phyloP scores from a whole-genome alignment of 2,113 vertebrate species.

The Aspidoscelis tigris region DNA sequence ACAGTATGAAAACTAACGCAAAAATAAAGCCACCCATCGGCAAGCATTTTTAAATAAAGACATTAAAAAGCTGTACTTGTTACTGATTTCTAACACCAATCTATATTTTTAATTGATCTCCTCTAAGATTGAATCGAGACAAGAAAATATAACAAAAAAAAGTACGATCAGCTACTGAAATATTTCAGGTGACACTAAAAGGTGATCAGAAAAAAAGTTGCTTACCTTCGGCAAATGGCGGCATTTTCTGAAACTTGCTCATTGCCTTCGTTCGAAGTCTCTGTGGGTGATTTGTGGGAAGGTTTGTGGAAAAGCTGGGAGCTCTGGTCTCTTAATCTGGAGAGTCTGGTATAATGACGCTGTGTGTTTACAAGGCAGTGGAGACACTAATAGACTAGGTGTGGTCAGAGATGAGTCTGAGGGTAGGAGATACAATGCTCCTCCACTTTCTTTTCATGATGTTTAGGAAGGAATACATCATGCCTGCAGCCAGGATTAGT shows the following conservation, averaged over 20 bases:
- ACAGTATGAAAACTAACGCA: not conserved
- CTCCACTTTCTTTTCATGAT: conserved; percentile 32
- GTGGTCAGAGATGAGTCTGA: conserved; percentile 79
- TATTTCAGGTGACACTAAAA: not conserved
- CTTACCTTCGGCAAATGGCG: conserved; percentile 50
- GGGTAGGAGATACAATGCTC: conserved; percentile 51
- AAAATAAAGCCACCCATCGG: conserved; percentile 2
- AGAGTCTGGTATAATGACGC: conserved; percentile 52
- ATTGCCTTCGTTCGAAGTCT: conserved; percentile 21
- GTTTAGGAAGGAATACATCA: not conserved
- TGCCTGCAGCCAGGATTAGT: not conserved
- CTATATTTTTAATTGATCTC: not conserved
- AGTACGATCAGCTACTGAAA: not conserved
- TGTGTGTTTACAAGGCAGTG: conserved; percentile 65
- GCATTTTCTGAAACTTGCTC: conserved; percentile 6
- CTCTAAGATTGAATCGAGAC: not conserved
- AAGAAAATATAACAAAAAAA: not conserved
- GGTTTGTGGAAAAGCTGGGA: conserved; percentile 42
- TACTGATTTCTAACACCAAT: not conserved
- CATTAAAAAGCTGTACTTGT: not conserved
- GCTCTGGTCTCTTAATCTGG: conserved; percentile 21
- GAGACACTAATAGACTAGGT: conserved; percentile 82
- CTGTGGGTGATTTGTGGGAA: not conserved
- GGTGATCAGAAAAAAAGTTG: not conserved
- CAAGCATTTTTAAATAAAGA: not conserved